Evolutionary conservation across 2,888 invertebrate genomes (phyloP).

Genomic region (Hesperia comma): DNA sequence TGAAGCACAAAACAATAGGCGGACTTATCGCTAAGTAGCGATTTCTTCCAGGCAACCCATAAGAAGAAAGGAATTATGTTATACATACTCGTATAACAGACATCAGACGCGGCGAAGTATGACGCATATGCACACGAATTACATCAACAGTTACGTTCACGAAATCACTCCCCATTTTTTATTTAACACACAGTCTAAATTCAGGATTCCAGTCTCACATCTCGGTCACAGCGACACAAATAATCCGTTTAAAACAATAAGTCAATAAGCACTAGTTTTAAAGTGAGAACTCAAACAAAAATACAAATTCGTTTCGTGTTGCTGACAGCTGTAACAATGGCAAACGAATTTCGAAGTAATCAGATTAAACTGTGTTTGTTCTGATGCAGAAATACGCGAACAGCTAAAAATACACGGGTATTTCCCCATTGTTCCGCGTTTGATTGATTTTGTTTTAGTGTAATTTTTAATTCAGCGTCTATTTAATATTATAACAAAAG

Average conservation of each 20-base stretch:
- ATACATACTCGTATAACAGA: too few species aligned
- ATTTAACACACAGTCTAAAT: not conserved
- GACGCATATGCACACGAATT: too few species aligned
- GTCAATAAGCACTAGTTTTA: constrained; percentile 8
- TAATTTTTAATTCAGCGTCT: not conserved
- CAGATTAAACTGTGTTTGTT: constrained; percentile 33
- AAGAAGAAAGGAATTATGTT: too few species aligned
- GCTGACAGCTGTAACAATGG: constrained; percentile 32
- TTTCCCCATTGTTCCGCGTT: constrained; percentile 14
- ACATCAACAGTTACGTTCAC: too few species aligned
- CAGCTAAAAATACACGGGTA: constrained; percentile 25
- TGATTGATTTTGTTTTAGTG: constrained; percentile 9
- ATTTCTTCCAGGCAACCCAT: too few species aligned
- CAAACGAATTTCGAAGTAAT: constrained; percentile 35
- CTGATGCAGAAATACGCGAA: constrained; percentile 28
- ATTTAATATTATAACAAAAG: not conserved
- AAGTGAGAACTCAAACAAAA: constrained; percentile 23
- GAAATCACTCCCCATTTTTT: too few species aligned
- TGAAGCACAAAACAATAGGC: too few species aligned
- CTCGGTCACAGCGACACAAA: not conserved
- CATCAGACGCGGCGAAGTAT: too few species aligned
- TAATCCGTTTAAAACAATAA: constrained; percentile 13
- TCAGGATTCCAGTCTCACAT: not conserved
- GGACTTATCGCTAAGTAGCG: too few species aligned
- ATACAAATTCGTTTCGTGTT: constrained; percentile 21